Base-by-base conservation (phyloP, 2,888 invertebrate species). In the Metacarcinus magister region DNA sequence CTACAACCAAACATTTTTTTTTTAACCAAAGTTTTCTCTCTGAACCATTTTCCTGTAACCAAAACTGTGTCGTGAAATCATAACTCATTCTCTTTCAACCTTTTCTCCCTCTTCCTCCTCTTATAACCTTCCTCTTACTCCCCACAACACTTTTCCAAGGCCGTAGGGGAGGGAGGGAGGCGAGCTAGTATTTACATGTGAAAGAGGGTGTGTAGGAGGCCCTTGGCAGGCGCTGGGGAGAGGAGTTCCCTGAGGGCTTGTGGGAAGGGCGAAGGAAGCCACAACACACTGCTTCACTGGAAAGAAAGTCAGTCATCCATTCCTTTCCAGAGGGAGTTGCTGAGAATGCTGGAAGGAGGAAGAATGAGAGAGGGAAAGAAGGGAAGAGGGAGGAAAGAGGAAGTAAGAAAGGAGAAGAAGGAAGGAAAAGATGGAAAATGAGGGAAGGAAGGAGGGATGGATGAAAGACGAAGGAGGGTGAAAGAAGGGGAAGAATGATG, bases 121-220 rank as follows among this genome's bases (percentile, higher is more conserved):
- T 7, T 23, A 67, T n/a, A 67, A 67, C 67, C 67, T n/a, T n/a
- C 67, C n/a, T n/a, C 67, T 67, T 67, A 67, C 67, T n/a, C n/a
- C n/a, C 67, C n/a, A 67, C n/a, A 67, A 67, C 67, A n/a, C 54
- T 32, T 82, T 32, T 82, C 82, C 82, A 32, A 13, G 28, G 82
- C 82, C 82, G 82, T 82, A 82, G 82, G 32, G 82, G 32, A 82
- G 82, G 32, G 82, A 32, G 32, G 82, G 10, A 82, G 82, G 82
- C 23, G 28, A 28, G 82, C 32, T 32, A 32, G 82, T 82, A 82
- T 82, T 82, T 82, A 82, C 82, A 82, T 82, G 82, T 82, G 82
- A 82, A 82, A 82, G 82, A 82, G 82, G 82, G 82, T 82, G 82
- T 82, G 82, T 32, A 82, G 82, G 82, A 82, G 82, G 82, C 82